phyloP scores from a whole-genome alignment of 2,888 invertebrate species.

The Ischnura elegans region DNA sequence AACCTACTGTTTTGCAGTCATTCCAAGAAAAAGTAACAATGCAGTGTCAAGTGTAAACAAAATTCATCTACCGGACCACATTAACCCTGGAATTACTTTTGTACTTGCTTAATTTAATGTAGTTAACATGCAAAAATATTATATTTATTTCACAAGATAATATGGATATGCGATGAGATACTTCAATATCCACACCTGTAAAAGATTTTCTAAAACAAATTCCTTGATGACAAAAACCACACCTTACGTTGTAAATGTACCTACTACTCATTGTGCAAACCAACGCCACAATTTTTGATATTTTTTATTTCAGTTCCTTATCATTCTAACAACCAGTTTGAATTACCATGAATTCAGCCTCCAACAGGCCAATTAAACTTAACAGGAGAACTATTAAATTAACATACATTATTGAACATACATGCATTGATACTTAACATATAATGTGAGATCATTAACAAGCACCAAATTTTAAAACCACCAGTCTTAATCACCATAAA shows the following conservation, averaged over 20 bases:
- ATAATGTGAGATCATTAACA: background rate
- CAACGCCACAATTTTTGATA: background rate
- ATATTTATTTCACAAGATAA: background rate
- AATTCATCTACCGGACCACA: background rate
- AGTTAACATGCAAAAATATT: slow-evolving; percentile 12
- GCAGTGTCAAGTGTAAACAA: background rate
- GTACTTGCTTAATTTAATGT: background rate
- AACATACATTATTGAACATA: background rate
- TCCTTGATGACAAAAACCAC: background rate
- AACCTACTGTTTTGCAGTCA: background rate
- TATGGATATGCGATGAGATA: background rate
- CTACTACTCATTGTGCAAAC: background rate
- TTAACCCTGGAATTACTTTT: background rate
- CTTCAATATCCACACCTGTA: background rate
- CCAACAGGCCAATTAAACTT: background rate
- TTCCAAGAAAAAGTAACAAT: background rate
- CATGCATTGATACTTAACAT: background rate
- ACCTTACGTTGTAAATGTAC: background rate
- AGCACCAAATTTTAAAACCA: background rate
- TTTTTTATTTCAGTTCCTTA: background rate
- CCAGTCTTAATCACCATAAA: background rate
- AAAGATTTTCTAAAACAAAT: background rate
- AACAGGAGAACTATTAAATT: background rate
- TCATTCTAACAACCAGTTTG: background rate
- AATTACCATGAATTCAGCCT: background rate